Base-by-base conservation (phyloP, 1,140 invertebrate genomes). In the Sminthurinus signatus region DNA sequence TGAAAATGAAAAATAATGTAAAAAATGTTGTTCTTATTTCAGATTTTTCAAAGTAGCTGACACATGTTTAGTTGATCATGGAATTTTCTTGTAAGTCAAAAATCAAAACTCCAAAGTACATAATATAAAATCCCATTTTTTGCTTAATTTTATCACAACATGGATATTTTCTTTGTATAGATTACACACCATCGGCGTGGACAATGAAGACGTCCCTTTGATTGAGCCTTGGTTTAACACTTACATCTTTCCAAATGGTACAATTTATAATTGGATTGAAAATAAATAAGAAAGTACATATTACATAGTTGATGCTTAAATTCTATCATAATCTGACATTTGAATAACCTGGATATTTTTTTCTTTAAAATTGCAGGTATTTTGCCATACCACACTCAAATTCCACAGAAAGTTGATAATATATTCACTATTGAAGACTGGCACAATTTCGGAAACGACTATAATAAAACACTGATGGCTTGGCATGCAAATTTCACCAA, bases 231-330 rank as follows among this genome's bases (percentile, higher is more conserved):
- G 62, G 62, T 50, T 65, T 23, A 28, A 62, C 31, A 64, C 55
- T 23, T 69, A 69, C 36, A 69, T 69, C 32, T 69, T 69, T 19
- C 62, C 59, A 2, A 62, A 65, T 29, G 67, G 67, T n/a, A n/a
- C n/a, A n/a, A n/a, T n/a, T n/a, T n/a, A n/a, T n/a, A n/a, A n/a
- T n/a, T n/a, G n/a, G n/a, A n/a, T n/a, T n/a, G n/a, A n/a, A n/a
- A n/a, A n/a, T n/a, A n/a, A n/a, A n/a, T n/a, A n/a, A n/a, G n/a
- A n/a, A n/a, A n/a, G n/a, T n/a, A n/a, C n/a, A n/a, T n/a, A n/a
- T n/a, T n/a, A n/a, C n/a, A n/a, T n/a, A n/a, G n/a, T n/a, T n/a
- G n/a, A n/a, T n/a, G n/a, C n/a, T n/a, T n/a, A n/a, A n/a, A n/a
- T n/a, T n/a, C n/a, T n/a, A n/a, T n/a, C n/a, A n/a, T n/a, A n/a